Conservation (phyloP, 1,140 invertebrate species). For the Acromyrmex charruanus region DNA sequence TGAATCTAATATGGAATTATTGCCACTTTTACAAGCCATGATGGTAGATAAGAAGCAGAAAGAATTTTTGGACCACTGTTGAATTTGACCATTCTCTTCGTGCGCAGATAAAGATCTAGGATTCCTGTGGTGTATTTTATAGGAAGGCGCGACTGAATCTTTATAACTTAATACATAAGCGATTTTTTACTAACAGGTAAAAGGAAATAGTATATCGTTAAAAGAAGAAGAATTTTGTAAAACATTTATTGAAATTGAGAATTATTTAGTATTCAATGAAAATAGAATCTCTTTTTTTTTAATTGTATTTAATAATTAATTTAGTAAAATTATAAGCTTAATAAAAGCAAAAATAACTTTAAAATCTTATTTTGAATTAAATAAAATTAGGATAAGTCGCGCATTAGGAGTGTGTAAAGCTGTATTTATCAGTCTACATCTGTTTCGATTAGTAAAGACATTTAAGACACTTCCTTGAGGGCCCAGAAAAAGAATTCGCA, state of each 20-base stretch:
- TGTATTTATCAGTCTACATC: background rate
- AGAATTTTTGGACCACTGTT: constrained; percentile 41
- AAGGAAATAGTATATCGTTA: background rate
- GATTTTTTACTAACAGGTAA: background rate
- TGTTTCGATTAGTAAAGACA: background rate
- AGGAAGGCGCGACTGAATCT: background rate
- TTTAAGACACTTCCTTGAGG: background rate
- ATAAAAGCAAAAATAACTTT: background rate
- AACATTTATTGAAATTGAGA: background rate
- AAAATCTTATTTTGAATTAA: background rate
- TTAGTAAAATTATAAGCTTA: background rate
- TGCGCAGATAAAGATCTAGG: constrained; percentile 57
- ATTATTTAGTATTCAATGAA: background rate
- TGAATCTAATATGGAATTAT: constrained; percentile 26
- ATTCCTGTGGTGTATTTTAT: background rate
- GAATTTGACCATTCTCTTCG: constrained; percentile 14
- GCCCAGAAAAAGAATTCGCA: background rate
- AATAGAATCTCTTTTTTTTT: background rate
- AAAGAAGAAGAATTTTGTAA: background rate
- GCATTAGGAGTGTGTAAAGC: too few relatives aligned
- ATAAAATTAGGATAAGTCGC: background rate
- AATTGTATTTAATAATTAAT: too few relatives aligned
- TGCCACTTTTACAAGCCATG: background rate
- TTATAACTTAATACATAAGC: background rate
- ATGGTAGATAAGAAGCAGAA: constrained; percentile 68